Evolutionary conservation across 2,888 invertebrate genomes (phyloP).

Genomic region (Macrophya alboannulata): DNA sequence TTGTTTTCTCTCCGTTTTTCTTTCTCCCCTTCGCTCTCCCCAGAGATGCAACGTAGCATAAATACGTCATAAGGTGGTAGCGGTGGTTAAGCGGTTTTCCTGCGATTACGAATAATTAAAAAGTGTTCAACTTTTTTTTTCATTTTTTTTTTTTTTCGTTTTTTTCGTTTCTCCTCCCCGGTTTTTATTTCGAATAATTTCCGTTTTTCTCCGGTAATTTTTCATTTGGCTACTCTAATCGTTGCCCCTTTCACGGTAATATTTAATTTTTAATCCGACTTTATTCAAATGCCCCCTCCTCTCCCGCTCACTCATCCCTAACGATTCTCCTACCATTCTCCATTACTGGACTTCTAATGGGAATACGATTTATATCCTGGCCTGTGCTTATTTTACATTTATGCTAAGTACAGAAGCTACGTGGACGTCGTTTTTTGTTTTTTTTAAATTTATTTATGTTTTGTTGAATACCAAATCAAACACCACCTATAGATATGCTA

Average conservation of each 20-base stretch:
- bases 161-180: background rate
- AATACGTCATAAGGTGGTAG: conserved; percentile 44
- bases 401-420: conserved; percentile 71
- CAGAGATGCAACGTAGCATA: conserved; percentile 48
- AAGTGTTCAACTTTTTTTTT: conserved; percentile 50
- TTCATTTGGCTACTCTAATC: conserved; percentile 59
- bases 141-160: background rate
- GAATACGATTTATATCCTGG: conserved; percentile 78
- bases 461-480: conserved; percentile 51
- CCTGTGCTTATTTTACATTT: conserved; percentile 76
- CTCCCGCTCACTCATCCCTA: conserved; percentile 56
- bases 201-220: conserved; percentile 59
- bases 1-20: background rate
- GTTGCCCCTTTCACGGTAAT: conserved; percentile 65
- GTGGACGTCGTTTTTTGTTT: conserved; percentile 20
- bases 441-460: background rate
- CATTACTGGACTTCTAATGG: conserved; percentile 72
- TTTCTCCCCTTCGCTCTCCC: conserved; percentile 13
- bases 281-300: conserved; percentile 76
- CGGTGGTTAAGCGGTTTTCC: conserved; percentile 56
- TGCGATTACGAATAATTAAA: conserved; percentile 57
- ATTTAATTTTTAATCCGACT: conserved; percentile 79
- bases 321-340: conserved; percentile 44
- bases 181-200: conserved; percentile 57
- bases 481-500: background rate